phyloP scores from a whole-genome alignment of 2,113 vertebrate genomes.

The Oreotrochilus melanogaster region DNA sequence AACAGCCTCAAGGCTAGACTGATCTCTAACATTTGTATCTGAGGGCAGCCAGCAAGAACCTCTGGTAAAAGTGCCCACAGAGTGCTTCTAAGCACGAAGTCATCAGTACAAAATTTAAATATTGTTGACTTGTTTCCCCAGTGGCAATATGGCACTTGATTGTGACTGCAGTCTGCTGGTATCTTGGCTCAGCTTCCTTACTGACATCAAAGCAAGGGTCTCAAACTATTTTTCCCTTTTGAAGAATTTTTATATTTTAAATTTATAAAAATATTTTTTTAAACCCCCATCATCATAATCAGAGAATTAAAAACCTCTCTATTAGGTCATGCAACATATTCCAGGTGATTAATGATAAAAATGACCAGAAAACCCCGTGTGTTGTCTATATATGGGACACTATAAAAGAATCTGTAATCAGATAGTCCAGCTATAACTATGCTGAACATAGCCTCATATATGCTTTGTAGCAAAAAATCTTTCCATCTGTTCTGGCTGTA shows the following conservation, averaged over 20 bases:
- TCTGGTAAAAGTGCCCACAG: neutral
- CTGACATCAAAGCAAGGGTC: neutral
- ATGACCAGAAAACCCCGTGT: neutral
- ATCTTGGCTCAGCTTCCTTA: neutral
- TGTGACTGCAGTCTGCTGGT: neutral
- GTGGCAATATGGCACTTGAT: fast-evolving
- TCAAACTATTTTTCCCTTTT: neutral
- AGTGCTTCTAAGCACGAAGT: neutral
- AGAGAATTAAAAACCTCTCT: neutral
- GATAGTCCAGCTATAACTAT: too few species aligned
- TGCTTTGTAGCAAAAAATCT: neutral
- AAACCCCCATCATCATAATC: too few species aligned
- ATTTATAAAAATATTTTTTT: too few species aligned
- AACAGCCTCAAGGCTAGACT: neutral
- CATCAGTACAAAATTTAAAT: neutral
- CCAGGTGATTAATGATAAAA: neutral
- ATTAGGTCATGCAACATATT: neutral
- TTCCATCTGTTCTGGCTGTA: too few species aligned
- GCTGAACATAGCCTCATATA: too few species aligned
- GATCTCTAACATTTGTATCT: neutral
- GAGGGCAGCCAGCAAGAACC: neutral
- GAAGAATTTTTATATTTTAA: too few species aligned
- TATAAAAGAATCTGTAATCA: neutral
- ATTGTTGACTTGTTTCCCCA: neutral
- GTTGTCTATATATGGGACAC: neutral